A percentile compares a stretch with the other conserved stretches of the same genome.
These are phyloP conservation scores for Pseudomyrmex sp. DNA, from an alignment of 1,140 invertebrate genomes.

Conservation along the genomic window DNA sequence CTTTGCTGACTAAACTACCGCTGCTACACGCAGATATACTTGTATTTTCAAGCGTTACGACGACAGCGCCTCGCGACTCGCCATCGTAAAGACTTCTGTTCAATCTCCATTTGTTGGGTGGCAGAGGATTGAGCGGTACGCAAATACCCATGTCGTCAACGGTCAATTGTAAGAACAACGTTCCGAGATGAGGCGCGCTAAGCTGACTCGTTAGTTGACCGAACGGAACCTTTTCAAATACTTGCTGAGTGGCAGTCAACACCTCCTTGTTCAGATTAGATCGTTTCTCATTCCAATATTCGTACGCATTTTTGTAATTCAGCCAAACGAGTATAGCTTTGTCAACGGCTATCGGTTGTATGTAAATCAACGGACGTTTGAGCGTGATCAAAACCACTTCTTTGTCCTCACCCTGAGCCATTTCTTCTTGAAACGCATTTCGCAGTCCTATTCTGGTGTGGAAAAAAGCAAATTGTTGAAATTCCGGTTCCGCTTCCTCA, in stretches of 20 bases:
- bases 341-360: constrained; percentile 98
- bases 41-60: constrained; percentile 97
- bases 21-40: constrained; percentile 95
- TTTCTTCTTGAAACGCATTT: constrained; percentile 96
- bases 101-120: constrained; percentile 88
- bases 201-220: constrained; percentile 91
- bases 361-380: constrained; percentile 96
- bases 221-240: constrained; percentile 90
- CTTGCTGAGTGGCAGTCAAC: constrained; percentile 92
- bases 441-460: constrained; percentile 95
- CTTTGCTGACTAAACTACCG: constrained; percentile 92
- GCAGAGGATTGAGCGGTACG: constrained; percentile 94
- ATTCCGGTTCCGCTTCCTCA: constrained; percentile 98
- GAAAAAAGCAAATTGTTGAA: constrained; percentile 98
- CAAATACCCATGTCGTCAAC: constrained; percentile 99
- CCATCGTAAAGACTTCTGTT: constrained; percentile 89
- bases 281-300: constrained; percentile 99
- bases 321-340: constrained; percentile 98
- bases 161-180: constrained; percentile 96
- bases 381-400: constrained; percentile 97
- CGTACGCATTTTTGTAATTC: constrained; percentile 99
- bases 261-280: constrained; percentile 95
- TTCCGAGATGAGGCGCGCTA: constrained; percentile 92
- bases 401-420: constrained; percentile 94
- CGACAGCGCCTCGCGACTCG: constrained; percentile 95